Base-by-base conservation (phyloP, 2,888 invertebrate genomes). In the Augochlorella aurata region DNA sequence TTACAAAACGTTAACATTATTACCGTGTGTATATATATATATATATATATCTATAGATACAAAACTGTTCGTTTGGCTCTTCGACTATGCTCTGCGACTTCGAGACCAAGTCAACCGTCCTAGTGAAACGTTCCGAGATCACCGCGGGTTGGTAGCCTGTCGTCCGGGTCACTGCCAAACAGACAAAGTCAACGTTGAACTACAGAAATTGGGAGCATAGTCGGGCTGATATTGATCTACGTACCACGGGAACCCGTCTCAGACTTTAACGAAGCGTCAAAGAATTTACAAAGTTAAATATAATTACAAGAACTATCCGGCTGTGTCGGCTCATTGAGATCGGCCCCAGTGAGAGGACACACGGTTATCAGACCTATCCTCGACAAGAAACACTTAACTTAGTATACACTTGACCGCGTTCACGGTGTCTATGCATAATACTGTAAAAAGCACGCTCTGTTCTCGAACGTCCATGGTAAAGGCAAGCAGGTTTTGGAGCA, bases 401-500 rank as follows among this genome's bases (percentile, higher is more conserved):
- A 88, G 68, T 54, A 84, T 68, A 73, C 76, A 73, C 45, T 80
- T 85, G 12, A 82, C 54, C 50, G 83, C 61, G 47, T 85, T 82
- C 67, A 88, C 21, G 49, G 74, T 65, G 70, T 81, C 84, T 79
- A 87, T 71, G 69, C 81, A 88, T 67, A 88, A 75, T 58, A 87
- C 65, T 70, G 87, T 77, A 63, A 82, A 72, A 73, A 88, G 74
- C 52, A 85, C 79, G 74, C 79, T 86, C 63, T 83, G 80, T 47
- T 87, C 83, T 74, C 87, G 89, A n/a, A 86, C 84, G 74, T 91
- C 89, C 75, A 86, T 89, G 65, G 89, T 85, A 45, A 90, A 90
- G 70, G 86, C 87, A 61, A 91, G 87, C 52, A 89, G 74, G 75
- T 89, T 90, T 73, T 90, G 89, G 24, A 90, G 85, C 58, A 90